Evolutionary conservation across 2,113 vertebrate genomes (phyloP), one percentile per base, ranked within the genome.

Genomic region (Chaetodon auriga): DNA sequence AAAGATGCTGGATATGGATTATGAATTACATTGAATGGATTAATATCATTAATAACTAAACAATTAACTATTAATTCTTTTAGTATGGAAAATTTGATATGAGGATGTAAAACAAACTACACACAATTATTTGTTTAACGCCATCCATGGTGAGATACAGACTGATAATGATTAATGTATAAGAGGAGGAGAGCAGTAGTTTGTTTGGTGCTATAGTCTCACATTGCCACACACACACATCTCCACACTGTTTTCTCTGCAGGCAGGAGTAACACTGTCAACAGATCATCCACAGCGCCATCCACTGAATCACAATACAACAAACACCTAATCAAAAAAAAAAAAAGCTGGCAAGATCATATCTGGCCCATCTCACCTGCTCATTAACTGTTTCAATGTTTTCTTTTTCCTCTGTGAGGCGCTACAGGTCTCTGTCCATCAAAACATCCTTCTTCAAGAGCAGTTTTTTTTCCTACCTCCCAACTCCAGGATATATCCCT

Each of bases 1-100:
- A 54, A 71, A 36, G 25, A 43, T 80, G 48, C 48, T 68, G 62
- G 43, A 62, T 54, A 74, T 30, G 30, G 30, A 30, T 30, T 30
- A 30, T 30, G 30, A 30, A 30, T 30, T 30, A 30, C 30, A 30
- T 3, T 30, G 30, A 30, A 30, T 30, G 30, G 30, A 66, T 53
- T 38, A 70, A 38, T 25, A 48, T 62, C 1, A 58, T 70, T 41
- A 38, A 38, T 41, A 11, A 74, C 18, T 1, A 75, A 51, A 23
- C 9, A 16, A 45, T 71, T 11, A 49, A 51, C 8, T 13, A 19
- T 23, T 55, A 57, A 51, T 38, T 78, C 1, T 51, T 21, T 74
- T 46, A 49, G 25, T 21, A 18, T 10, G 7, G 16, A 3, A 10
- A 74, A 48, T 41, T 43, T 36, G 55, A 75, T 57, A 46, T 74